Percentiles rank a stretch among this genome's conserved stretches.
Conservation (phyloP, 2,888 invertebrate species). For the Ennomos erosarius region DNA sequence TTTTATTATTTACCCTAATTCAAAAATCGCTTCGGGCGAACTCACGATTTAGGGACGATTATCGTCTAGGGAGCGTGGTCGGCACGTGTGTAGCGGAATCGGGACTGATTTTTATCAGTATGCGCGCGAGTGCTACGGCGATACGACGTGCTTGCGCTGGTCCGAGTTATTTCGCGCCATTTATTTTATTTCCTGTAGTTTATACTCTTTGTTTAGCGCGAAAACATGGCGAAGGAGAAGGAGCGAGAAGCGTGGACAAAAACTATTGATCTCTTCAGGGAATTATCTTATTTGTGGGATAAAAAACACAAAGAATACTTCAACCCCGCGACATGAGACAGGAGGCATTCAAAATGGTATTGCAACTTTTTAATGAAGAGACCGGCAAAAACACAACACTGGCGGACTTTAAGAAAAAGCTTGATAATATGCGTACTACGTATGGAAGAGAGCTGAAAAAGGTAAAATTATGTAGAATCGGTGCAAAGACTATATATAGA, state of each 20-base stretch:
- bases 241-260: constrained; percentile 27
- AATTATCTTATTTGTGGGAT: constrained; percentile 27
- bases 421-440: constrained; percentile 37
- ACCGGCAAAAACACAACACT: constrained; percentile 22
- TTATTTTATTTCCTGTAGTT: constrained; percentile 7
- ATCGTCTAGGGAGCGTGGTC: background rate
- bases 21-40: background rate
- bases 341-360: constrained; percentile 11
- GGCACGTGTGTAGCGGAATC: background rate
- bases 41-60: constrained; percentile 2
- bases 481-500: constrained; percentile 11
- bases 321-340: constrained; percentile 34
- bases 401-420: constrained; percentile 32
- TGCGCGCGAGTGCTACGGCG: background rate
- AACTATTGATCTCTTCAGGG: constrained; percentile 19
- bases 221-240: background rate
- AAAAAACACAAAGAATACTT: constrained; percentile 32
- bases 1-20: background rate
- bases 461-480: constrained; percentile 26
- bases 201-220: constrained; percentile 5
- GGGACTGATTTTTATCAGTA: background rate
- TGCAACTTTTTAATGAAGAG: constrained; percentile 31
- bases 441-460: constrained; percentile 36
- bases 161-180: constrained; percentile 6
- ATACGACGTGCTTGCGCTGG: constrained; percentile 6